phyloP scores from a whole-genome alignment of 2,113 vertebrate species.

The Okapia johnstoni region DNA sequence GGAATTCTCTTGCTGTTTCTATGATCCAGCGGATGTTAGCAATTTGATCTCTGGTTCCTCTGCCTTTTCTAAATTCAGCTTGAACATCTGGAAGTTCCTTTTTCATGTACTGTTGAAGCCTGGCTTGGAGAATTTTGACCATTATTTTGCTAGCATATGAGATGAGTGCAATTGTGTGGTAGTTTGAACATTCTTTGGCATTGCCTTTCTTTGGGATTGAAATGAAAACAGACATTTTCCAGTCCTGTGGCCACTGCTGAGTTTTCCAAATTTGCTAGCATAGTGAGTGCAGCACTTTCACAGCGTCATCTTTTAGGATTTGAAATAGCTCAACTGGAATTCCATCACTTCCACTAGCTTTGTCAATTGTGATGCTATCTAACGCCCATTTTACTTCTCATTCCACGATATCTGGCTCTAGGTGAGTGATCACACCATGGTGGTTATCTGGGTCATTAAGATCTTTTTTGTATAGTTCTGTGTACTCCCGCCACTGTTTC shows the following conservation, averaged over 20 bases:
- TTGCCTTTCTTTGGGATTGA: not conserved
- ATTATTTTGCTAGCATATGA: not conserved
- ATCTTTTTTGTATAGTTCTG: not conserved
- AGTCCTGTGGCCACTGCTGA: accelerated
- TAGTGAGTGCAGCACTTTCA: not conserved
- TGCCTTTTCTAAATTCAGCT: not conserved
- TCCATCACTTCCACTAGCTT: not conserved
- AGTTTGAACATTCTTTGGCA: not conserved
- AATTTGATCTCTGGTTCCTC: not conserved
- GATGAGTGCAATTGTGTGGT: not conserved
- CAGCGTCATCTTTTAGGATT: not conserved
- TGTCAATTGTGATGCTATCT: not conserved
- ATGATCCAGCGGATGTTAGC: not conserved
- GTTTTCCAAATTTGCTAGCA: not conserved
- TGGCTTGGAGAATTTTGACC: not conserved
- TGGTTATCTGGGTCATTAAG: not conserved
- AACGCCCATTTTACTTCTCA: not conserved
- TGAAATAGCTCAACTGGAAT: not conserved
- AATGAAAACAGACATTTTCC: not conserved
- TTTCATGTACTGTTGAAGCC: not conserved
- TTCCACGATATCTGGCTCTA: not conserved
- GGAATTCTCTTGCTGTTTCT: not conserved
- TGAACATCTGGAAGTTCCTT: not conserved
- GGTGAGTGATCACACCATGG: not conserved
- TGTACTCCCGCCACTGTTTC: not conserved